Conservation (phyloP, 2,888 invertebrate species). For the Steinernema carpocapsae region DNA sequence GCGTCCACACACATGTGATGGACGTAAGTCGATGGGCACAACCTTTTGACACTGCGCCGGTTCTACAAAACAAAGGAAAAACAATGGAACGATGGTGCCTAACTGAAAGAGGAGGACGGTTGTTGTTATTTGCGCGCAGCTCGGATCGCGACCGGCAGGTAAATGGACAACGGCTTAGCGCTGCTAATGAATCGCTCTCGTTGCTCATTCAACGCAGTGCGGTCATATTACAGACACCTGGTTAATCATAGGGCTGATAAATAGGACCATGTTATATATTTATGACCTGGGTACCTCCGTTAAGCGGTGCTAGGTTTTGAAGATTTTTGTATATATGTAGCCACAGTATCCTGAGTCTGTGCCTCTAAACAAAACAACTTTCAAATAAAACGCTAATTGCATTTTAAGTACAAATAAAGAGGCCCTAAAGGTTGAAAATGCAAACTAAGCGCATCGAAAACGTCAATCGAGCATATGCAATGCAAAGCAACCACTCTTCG, state of each 20-base stretch:
- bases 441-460: slow-evolving; percentile 7
- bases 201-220: not conserved
- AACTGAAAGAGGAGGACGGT: too few species aligned
- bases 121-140: slow-evolving; percentile 11
- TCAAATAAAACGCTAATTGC: too few species aligned
- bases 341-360: too few species aligned
- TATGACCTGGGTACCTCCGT: not conserved
- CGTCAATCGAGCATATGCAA: slow-evolving; percentile 17
- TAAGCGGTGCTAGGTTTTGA: not conserved
- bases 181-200: slow-evolving; percentile 4
- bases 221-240: slow-evolving; percentile 35
- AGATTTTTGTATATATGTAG: too few species aligned
- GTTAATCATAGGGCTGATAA: slow-evolving; percentile 30
- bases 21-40: too few species aligned
- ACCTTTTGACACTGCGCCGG: too few species aligned
- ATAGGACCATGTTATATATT: slow-evolving; percentile 27
- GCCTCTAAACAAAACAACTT: too few species aligned
- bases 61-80: not conserved
- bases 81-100: not conserved
- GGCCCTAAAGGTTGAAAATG: not conserved
- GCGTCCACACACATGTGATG: too few species aligned
- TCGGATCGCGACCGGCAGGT: slow-evolving; percentile 17
- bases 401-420: too few species aligned
- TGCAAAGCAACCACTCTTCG: not conserved
- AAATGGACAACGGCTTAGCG: slow-evolving; percentile 33